These are phyloP conservation scores for Drosophila bipectinata DNA, from an alignment of 1,140 invertebrate species.

Conservation along the genomic window DNA sequence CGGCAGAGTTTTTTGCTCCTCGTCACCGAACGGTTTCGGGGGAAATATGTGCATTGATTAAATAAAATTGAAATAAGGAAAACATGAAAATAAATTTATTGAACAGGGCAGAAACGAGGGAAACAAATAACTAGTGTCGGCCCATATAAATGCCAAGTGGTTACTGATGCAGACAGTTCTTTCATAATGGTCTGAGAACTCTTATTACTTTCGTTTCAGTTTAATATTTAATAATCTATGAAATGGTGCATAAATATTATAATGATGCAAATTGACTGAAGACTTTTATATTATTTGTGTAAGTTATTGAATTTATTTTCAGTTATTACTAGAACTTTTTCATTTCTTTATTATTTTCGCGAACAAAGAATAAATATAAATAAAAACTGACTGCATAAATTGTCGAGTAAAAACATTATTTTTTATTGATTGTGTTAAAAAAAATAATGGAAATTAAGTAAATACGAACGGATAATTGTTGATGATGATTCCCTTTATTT, in stretches of 20 bases:
- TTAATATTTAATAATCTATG: too few relatives aligned
- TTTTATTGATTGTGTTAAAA: constrained; percentile 52
- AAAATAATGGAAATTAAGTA: constrained; percentile 68
- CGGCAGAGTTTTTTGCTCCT: constrained; percentile 72
- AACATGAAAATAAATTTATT: constrained; percentile 28
- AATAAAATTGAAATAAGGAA: constrained; percentile 28
- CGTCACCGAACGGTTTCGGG: constrained; percentile 53
- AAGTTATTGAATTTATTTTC: neutral
- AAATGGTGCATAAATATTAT: too few relatives aligned
- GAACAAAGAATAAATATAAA: constrained; percentile 23
- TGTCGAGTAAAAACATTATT: constrained; percentile 23
- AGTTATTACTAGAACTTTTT: neutral
- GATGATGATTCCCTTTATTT: constrained; percentile 16
- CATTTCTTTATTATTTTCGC: constrained; percentile 14
- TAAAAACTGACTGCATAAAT: constrained; percentile 40
- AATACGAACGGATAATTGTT: constrained; percentile 63
- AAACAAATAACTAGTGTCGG: neutral
- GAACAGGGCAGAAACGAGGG: neutral
- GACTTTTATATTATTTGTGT: too few relatives aligned
- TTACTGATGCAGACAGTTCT: neutral
- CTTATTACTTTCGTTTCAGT: too few relatives aligned
- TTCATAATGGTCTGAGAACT: neutral
- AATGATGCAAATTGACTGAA: too few relatives aligned
- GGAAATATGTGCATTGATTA: constrained; percentile 31
- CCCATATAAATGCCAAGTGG: neutral